Evolutionary conservation across 2,113 vertebrate genomes (phyloP).

Genomic region (Gobiocypris rarus): DNA sequence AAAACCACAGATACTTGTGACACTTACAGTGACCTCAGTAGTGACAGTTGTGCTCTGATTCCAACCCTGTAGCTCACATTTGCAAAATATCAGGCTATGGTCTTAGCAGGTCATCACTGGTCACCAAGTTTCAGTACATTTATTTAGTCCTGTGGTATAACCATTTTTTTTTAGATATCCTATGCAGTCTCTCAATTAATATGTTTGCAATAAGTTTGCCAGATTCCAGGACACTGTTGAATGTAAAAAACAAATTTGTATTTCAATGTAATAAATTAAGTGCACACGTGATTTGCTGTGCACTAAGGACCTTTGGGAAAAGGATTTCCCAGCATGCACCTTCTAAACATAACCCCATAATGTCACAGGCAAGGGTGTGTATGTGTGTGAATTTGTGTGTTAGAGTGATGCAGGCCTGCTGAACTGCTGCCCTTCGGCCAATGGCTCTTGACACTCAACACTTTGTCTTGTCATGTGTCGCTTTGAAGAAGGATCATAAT

Average conservation of each 20-base stretch:
- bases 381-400: slow-evolving; percentile 15
- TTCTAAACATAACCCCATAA: not conserved
- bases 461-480: slow-evolving; percentile 79
- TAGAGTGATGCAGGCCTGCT: slow-evolving; percentile 59
- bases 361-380: slow-evolving; percentile 3
- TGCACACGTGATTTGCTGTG: not conserved
- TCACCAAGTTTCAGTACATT: too few relatives aligned
- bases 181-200: not conserved
- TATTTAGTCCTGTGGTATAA: too few relatives aligned
- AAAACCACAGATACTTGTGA: too few relatives aligned
- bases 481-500: slow-evolving; percentile 77
- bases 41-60: too few relatives aligned
- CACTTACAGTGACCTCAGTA: too few relatives aligned
- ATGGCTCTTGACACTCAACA: slow-evolving; percentile 71
- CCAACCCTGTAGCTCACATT: too few relatives aligned
- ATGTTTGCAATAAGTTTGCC: not conserved
- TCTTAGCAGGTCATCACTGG: too few relatives aligned
- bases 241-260: not conserved
- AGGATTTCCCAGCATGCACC: not conserved
- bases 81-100: too few relatives aligned
- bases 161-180: not conserved
- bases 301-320: not conserved
- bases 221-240: not conserved
- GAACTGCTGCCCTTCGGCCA: slow-evolving; percentile 73
- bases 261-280: not conserved